A percentile compares a stretch with the other conserved stretches of the same genome.
phyloP scores from a whole-genome alignment of 2,113 vertebrate genomes.

The Brachionichthys hirsutus region DNA sequence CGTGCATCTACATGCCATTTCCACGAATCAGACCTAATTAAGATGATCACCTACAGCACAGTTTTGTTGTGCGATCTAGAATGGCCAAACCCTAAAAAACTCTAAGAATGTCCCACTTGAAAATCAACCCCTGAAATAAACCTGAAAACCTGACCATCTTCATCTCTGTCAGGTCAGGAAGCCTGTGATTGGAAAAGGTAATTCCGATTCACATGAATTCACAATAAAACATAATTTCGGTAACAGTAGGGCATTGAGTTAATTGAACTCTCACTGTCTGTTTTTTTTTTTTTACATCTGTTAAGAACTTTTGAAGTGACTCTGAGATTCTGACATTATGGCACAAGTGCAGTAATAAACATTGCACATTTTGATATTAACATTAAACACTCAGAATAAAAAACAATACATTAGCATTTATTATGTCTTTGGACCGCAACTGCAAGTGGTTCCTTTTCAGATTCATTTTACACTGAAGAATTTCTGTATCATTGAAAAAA shows the following conservation, averaged over 20 bases:
- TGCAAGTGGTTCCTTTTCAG: too few species aligned
- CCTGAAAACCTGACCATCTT: neutral
- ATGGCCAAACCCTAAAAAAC: neutral
- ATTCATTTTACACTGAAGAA: too few species aligned
- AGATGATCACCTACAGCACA: conserved; percentile 50
- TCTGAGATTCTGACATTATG: too few species aligned
- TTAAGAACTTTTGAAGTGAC: too few species aligned
- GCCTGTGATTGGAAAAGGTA: neutral
- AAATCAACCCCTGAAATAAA: conserved; percentile 26
- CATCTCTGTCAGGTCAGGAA: conserved; percentile 52
- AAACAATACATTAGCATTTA: too few species aligned
- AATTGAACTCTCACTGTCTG: too few species aligned
- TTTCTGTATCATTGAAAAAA: too few species aligned
- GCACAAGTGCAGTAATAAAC: neutral
- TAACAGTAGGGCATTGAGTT: too few species aligned
- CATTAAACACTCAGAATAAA: neutral
- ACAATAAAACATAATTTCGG: too few species aligned
- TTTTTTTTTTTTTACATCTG: too few species aligned
- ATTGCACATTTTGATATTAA: neutral
- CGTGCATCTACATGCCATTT: conserved; percentile 62
- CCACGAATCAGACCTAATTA: conserved; percentile 41
- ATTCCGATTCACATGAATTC: too few species aligned
- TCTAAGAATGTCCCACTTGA: conserved; percentile 14
- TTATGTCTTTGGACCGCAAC: too few species aligned
- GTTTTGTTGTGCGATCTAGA: neutral